Evolutionary conservation across 2,888 invertebrate genomes (phyloP), one percentile per base, ranked within the genome.

Genomic region (Onthophagus sagittarius): DNA sequence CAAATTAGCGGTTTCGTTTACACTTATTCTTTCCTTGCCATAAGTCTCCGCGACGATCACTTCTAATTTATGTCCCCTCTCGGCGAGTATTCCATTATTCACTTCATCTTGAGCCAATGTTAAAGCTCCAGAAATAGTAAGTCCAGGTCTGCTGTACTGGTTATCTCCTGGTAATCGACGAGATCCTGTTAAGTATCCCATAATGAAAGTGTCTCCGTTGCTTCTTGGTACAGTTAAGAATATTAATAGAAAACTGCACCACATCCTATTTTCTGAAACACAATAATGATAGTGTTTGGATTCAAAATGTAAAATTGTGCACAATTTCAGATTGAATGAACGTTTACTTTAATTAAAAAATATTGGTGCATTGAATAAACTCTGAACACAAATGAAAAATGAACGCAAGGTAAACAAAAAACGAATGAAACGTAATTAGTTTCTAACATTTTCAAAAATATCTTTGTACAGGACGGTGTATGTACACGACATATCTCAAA

Each of bases 21-120:
- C 95, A 82, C 97, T 97, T 73, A 91, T 90, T 78, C 92, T 91
- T 85, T 97, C 97, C 81, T 94, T 92, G 0, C 97, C 97, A 84
- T 90, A 96, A 0, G 97, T 97, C 86, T 97, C 97, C 0, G 95
- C 95, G 3, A 97, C 92, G 15, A 92, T 87, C 81, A 96, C 95
- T 76, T 92, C 90, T 74, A 96, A 85, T 0, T 89, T 89, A 84
- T 95, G 94, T 0, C 94, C 93, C 78, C 91, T 87, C 32, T 87
- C 87, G 0, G 86, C 83, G 15, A 86, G 76, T 39, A 77, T 77
- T 33, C 84, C 85, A 14, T 78, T 86, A 82, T 94, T 94, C 4
- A 96, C 92, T 86, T 96, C 94, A 71, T 93, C 91, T 23, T 96
- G 90, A 14, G 97, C 97, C 81, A 96, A 88, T 0, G 94, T 93